Evolutionary conservation across 2,888 invertebrate species (phyloP).

Genomic region (Dryococelus australis): DNA sequence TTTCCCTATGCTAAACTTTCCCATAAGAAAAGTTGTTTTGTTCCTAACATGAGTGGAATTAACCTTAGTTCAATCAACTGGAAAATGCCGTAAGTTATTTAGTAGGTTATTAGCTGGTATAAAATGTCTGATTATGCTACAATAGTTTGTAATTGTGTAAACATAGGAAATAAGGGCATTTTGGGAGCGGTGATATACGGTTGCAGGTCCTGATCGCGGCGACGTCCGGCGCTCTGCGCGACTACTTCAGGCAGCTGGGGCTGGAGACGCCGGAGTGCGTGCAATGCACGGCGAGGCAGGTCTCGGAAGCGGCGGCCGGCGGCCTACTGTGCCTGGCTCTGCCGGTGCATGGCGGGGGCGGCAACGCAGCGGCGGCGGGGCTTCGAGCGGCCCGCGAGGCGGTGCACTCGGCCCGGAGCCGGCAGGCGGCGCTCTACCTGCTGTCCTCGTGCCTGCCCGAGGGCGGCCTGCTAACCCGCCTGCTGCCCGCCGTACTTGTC

Average conservation of each 20-base stretch:
- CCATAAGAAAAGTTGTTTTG: no score
- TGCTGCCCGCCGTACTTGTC: conserved; percentile 66
- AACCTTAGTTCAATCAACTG: no score
- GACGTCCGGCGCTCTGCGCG: conserved; percentile 68
- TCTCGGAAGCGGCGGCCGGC: conserved; percentile 63
- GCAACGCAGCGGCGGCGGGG: not conserved
- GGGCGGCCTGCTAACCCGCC: conserved; percentile 67
- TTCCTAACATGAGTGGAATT: no score
- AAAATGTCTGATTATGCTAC: no score
- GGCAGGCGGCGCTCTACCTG: conserved; percentile 64
- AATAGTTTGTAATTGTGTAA: no score
- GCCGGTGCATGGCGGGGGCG: conserved; percentile 57
- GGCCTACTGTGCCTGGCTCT: conserved; percentile 73
- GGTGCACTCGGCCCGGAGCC: conserved; percentile 58
- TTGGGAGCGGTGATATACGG: no score
- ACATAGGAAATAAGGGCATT: no score
- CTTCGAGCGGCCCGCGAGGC: conserved; percentile 55
- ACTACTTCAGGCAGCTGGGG: conserved; percentile 65
- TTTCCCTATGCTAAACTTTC: no score
- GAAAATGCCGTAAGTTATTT: no score
- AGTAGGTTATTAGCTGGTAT: no score
- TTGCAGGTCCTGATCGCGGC: conserved; percentile 63
- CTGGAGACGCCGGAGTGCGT: conserved; percentile 65
- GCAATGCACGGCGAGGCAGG: conserved; percentile 69
- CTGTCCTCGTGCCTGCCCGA: conserved; percentile 63